phyloP scores from a whole-genome alignment of 2,888 invertebrate genomes.

The Drosophila koepferae region DNA sequence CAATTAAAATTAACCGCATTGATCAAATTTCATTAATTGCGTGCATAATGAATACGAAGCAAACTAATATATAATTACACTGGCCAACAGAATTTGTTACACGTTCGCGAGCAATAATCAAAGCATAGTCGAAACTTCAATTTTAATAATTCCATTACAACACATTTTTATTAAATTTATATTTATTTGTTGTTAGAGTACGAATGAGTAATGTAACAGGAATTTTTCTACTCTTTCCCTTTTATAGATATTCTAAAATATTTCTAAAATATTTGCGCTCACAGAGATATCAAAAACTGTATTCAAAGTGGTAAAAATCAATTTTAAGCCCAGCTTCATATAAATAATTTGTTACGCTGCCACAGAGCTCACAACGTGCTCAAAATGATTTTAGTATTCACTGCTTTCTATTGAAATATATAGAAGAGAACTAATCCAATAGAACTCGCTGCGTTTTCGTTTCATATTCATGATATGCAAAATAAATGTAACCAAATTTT shows the following conservation, averaged over 20 bases:
- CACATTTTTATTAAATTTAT: background rate
- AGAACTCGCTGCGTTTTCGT: background rate
- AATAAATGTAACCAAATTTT: background rate
- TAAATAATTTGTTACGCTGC: background rate
- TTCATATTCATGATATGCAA: background rate
- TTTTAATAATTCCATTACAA: background rate
- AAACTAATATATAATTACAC: conserved; percentile 19
- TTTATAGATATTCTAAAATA: background rate
- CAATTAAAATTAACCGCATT: conserved; percentile 64
- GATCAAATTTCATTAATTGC: conserved; percentile 49
- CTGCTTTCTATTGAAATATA: background rate
- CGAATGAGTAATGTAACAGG: background rate
- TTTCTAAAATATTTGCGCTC: background rate
- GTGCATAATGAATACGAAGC: conserved; percentile 4
- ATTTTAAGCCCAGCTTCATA: background rate
- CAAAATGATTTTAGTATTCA: background rate
- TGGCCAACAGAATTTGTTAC: background rate
- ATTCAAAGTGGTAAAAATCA: background rate
- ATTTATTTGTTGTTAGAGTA: background rate
- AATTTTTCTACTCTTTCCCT: background rate
- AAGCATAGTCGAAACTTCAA: background rate
- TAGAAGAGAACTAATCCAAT: background rate
- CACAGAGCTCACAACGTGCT: background rate
- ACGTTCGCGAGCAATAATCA: too few species aligned
- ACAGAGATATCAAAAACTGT: background rate